Conservation (phyloP, 1,140 invertebrate genomes). For the Trichoplusia ni region DNA sequence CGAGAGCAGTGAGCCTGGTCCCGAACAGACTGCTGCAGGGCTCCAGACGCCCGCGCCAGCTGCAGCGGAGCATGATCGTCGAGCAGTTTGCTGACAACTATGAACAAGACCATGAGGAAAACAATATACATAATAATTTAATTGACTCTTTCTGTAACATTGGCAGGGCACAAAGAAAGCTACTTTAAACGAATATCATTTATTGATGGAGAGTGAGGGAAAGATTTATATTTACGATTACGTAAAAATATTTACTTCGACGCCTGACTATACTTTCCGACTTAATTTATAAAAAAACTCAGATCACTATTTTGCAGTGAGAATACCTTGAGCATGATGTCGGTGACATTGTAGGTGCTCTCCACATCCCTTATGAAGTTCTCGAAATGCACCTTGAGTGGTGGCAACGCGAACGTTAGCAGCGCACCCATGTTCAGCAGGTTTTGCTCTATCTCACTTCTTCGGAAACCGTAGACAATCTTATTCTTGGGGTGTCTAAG, state of each 20-base stretch:
- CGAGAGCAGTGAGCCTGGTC: conserved; percentile 43
- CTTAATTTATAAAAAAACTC: no score
- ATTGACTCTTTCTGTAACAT: no score
- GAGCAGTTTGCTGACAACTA: conserved; percentile 56
- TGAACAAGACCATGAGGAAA: background rate
- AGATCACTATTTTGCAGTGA: no score
- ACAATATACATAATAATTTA: no score
- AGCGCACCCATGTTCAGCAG: conserved; percentile 48
- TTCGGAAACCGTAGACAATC: conserved; percentile 40
- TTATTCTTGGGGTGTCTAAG: conserved; percentile 41
- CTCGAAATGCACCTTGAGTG: conserved; percentile 37
- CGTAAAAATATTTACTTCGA: no score
- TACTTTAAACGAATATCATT: no score
- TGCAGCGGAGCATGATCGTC: conserved; percentile 45
- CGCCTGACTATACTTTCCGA: no score
- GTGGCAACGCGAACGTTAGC: conserved; percentile 3
- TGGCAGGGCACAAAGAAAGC: no score
- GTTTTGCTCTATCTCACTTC: conserved; percentile 39
- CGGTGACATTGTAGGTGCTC: conserved; percentile 47
- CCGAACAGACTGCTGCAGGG: conserved; percentile 49
- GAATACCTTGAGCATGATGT: conserved; percentile 52
- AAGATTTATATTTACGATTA: no score
- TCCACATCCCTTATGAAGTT: conserved; percentile 33
- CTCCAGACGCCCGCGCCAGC: conserved; percentile 40
- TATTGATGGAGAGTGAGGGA: no score